These are phyloP conservation scores for Xiphophorus maculatus DNA, from an alignment of 2,113 vertebrate species.

Conservation along the genomic window DNA sequence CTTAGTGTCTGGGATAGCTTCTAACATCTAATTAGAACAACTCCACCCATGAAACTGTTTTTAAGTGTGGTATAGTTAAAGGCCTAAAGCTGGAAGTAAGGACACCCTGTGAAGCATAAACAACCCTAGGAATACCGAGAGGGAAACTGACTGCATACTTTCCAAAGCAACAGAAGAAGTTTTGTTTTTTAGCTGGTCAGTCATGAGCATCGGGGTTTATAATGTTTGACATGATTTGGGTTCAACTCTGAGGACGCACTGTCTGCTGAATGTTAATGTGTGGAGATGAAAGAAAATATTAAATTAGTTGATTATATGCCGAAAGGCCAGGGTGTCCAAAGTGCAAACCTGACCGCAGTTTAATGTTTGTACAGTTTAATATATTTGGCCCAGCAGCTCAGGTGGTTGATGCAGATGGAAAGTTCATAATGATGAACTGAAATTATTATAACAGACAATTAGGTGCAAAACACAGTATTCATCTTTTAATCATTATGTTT, in stretches of 20 bases:
- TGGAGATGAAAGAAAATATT: not conserved
- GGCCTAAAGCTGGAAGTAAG: constrained; percentile 6
- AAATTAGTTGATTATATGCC: not conserved
- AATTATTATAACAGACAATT: no score
- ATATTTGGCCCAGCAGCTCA: no score
- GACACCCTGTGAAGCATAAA: not conserved
- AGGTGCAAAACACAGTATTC: no score
- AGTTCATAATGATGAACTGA: no score
- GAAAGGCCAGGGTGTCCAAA: no score
- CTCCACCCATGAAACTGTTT: constrained; percentile 58
- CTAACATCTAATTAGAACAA: constrained; percentile 54
- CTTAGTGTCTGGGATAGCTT: constrained; percentile 12
- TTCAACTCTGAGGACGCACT: not conserved
- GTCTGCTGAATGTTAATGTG: not conserved
- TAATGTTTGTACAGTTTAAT: no score
- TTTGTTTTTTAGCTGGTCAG: not conserved
- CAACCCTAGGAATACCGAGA: not conserved
- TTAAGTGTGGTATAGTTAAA: constrained; percentile 15
- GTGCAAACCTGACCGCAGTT: no score
- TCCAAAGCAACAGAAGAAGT: not conserved
- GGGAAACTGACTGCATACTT: not conserved
- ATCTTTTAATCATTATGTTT: no score
- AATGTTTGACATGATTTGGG: constrained; percentile 38
- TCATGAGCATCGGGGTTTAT: not conserved
- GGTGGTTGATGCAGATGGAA: no score